Evolutionary conservation across 2,888 invertebrate genomes (phyloP).

Genomic region (Lepidocyrtinus sp.): DNA sequence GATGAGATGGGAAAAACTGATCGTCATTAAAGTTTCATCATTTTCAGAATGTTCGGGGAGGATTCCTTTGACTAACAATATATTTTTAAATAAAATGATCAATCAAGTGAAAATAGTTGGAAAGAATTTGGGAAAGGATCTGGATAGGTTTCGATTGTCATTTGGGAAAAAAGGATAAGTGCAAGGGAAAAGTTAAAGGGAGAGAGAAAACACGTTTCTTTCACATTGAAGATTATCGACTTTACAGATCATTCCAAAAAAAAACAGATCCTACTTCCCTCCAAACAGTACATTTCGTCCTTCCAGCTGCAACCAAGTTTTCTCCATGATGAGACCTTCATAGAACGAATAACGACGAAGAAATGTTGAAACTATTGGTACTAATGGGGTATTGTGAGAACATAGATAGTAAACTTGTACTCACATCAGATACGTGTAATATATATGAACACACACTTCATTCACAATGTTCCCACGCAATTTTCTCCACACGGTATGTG

Average conservation of each 20-base stretch:
- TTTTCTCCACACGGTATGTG: too few species aligned
- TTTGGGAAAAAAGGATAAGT: not conserved
- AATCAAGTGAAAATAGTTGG: too few species aligned
- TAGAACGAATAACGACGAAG: not conserved
- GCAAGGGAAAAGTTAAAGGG: not conserved
- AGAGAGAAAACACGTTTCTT: constrained; percentile 3
- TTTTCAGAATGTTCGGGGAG: too few species aligned
- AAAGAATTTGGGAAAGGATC: not conserved
- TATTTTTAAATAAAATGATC: too few species aligned
- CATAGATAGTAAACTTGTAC: too few species aligned
- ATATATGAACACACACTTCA: too few species aligned
- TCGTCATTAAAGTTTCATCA: too few species aligned
- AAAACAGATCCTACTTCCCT: not conserved
- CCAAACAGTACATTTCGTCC: not conserved
- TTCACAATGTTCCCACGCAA: too few species aligned
- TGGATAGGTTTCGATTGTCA: constrained; percentile 5
- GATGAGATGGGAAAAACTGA: too few species aligned
- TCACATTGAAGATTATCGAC: not conserved
- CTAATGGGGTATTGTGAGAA: not conserved
- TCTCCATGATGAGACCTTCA: not conserved
- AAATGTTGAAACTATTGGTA: too few species aligned
- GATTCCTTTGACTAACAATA: too few species aligned
- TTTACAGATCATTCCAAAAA: not conserved
- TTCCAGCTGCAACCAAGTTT: not conserved
- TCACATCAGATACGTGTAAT: too few species aligned